Evolutionary conservation across 2,113 vertebrate genomes (phyloP), one percentile per base, ranked within the genome.

Genomic region (Strix uralensis): DNA sequence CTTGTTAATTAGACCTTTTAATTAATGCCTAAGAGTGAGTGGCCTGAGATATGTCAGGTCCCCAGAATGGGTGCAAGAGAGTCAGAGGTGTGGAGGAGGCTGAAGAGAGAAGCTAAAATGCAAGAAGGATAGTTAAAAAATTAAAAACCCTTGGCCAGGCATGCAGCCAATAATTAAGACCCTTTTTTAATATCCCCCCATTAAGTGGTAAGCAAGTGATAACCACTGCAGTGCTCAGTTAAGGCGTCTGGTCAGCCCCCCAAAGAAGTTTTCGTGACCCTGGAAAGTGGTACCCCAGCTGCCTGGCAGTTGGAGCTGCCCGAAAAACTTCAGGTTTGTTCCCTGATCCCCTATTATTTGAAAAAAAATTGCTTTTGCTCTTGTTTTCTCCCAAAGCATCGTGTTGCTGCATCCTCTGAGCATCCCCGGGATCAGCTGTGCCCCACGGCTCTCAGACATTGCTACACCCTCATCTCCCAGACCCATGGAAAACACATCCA

Each of bases 401-500:
- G 1, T 36, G 15, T 11, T 11, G 26, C 10, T 8, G 22, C 81
- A 38, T 5, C 70, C 79, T 66, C 74, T 1, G 61, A 86, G 79
- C 65, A 66, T 5, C 65, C 27, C 27, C 4, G 46, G 32, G 32
- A 9, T 15, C 47, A 42, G 57, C 62, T 3, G 10, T 15, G 42
- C 61, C 29, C 40, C 1, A 0, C 0, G 29, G 26, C 52, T 29
- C 34, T 15, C 49, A 11, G 70, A 1, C 62, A 10, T 21, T 0
- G 0, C 72, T 34, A 2, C 77, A 17, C 54, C 55, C 40, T 79
- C 15, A 1, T 10, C 70, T 62, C 69, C 55, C 5, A 10, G 15
- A 30, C 10, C 52, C 11, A 0, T 0, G 1, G 72, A 8, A 66
- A 87, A 55, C 12, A 2, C 30, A 14, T 8, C 34, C 15, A 0